Percentiles rank a stretch among this genome's conserved stretches.
Conservation (phyloP, 2,113 vertebrate genomes). For the Alouatta palliata region DNA sequence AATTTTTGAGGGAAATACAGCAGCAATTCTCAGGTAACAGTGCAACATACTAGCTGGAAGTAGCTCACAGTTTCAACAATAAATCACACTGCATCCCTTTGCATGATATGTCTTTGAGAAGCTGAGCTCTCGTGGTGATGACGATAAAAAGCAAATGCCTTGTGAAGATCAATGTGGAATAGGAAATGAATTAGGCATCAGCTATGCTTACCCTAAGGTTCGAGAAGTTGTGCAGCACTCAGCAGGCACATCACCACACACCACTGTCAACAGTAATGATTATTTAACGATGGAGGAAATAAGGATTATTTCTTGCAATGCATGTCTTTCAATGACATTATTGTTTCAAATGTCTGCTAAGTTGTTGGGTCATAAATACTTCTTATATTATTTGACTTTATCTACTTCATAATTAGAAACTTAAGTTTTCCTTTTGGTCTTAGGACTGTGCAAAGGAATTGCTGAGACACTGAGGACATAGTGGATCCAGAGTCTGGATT, state of each 20-base stretch:
- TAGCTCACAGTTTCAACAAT: neutral
- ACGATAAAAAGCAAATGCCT: neutral
- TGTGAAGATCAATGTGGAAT: neutral
- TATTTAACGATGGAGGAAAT: neutral
- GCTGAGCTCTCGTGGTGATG: neutral
- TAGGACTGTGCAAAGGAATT: neutral
- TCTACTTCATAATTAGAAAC: neutral
- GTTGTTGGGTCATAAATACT: neutral
- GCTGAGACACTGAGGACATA: neutral
- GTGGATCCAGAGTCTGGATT: neutral
- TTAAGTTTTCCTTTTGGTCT: neutral
- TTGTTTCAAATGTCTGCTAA: neutral
- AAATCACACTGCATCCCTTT: neutral
- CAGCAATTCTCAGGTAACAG: neutral
- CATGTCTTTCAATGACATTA: neutral
- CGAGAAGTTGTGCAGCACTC: neutral
- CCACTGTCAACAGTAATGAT: neutral
- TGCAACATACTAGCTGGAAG: neutral
- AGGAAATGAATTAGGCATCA: neutral
- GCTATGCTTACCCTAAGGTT: neutral
- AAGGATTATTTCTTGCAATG: neutral
- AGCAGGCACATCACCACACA: too few species aligned
- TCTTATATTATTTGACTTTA: neutral
- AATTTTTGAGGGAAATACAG: neutral
- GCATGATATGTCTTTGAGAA: too few species aligned